A percentile compares a stretch with the other conserved stretches of the same genome.
phyloP scores from a whole-genome alignment of 2,888 invertebrate species.

The Cyclophora punctaria region DNA sequence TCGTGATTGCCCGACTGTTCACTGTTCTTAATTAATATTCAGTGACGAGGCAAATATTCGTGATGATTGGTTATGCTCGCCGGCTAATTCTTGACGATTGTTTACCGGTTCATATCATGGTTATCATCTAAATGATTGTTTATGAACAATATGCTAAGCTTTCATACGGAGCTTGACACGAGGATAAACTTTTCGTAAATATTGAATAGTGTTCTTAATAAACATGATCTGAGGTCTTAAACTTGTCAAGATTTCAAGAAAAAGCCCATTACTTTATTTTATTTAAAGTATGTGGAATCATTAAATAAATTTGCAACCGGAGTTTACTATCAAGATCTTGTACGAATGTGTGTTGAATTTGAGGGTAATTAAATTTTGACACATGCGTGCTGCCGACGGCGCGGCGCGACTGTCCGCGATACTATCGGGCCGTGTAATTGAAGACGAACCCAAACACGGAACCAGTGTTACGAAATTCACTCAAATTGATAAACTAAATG shows the following conservation, averaged over 20 bases:
- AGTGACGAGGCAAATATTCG: conserved; percentile 51
- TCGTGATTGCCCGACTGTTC: conserved; percentile 32
- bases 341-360: conserved; percentile 48
- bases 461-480: too few species aligned
- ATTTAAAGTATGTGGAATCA: too few species aligned
- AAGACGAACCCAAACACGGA: too few species aligned
- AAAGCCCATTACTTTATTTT: too few species aligned
- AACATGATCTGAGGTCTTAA: too few species aligned
- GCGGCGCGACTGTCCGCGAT: conserved; percentile 35
- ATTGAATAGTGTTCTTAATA: too few species aligned
- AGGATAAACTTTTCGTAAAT: too few species aligned
- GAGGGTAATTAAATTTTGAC: conserved; percentile 61
- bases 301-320: too few species aligned
- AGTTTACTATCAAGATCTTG: conserved; percentile 9
- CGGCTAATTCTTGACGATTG: conserved; percentile 49
- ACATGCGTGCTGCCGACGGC: conserved; percentile 33
- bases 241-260: too few species aligned
- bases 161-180: too few species aligned
- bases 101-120: conserved; percentile 15
- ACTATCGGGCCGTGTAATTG: conserved; percentile 49
- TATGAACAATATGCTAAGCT: too few species aligned
- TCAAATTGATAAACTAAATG: too few species aligned
- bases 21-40: conserved; percentile 63
- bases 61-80: conserved; percentile 30
- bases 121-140: conserved; percentile 1